Percentiles rank a stretch among this genome's conserved stretches.
These are phyloP conservation scores for Chascanopsetta lugubris DNA, from an alignment of 2,113 vertebrate genomes.

Conservation along the genomic window DNA sequence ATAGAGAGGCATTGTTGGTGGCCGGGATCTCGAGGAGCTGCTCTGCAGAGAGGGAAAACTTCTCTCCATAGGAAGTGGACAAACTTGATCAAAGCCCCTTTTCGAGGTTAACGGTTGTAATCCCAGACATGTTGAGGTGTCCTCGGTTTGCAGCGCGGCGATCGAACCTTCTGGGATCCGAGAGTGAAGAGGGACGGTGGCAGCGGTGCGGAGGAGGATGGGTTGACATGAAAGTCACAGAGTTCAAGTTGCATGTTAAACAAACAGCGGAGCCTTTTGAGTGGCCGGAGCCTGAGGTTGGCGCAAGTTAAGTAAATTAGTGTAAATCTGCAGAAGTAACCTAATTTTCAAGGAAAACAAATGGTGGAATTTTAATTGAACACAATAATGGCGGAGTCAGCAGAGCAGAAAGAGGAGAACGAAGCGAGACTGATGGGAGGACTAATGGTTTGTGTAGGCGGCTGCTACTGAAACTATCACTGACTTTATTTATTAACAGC, in stretches of 20 bases:
- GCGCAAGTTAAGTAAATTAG: constrained; percentile 80
- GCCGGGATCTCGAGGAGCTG: constrained; percentile 29
- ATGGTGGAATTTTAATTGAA: constrained; percentile 79
- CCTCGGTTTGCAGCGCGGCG: constrained; percentile 29
- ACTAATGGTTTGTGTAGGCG: constrained; percentile 72
- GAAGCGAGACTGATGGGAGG: constrained; percentile 72
- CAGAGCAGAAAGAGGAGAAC: constrained; percentile 67
- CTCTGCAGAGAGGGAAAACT: constrained; percentile 46
- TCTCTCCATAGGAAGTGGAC: constrained; percentile 50
- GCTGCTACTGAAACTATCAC: constrained; percentile 58
- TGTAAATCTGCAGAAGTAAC: constrained; percentile 83
- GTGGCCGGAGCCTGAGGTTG: constrained; percentile 67
- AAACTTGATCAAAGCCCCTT: constrained; percentile 50
- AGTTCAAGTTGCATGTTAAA: constrained; percentile 82
- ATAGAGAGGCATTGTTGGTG: constrained; percentile 62
- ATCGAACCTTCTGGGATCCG: constrained; percentile 40
- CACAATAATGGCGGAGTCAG: constrained; percentile 65
- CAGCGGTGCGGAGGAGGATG: constrained; percentile 30
- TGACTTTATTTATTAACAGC: constrained; percentile 28
- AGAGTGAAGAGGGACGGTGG: constrained; percentile 38
- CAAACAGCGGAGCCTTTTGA: constrained; percentile 73
- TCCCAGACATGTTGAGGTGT: constrained; percentile 51
- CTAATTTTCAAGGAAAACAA: constrained; percentile 82
- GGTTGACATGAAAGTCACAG: constrained; percentile 56
- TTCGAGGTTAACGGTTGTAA: constrained; percentile 53